Percentiles rank a stretch among this genome's conserved stretches.
phyloP scores from a whole-genome alignment of 2,113 vertebrate species.

The Phalacrocorax aristotelis region DNA sequence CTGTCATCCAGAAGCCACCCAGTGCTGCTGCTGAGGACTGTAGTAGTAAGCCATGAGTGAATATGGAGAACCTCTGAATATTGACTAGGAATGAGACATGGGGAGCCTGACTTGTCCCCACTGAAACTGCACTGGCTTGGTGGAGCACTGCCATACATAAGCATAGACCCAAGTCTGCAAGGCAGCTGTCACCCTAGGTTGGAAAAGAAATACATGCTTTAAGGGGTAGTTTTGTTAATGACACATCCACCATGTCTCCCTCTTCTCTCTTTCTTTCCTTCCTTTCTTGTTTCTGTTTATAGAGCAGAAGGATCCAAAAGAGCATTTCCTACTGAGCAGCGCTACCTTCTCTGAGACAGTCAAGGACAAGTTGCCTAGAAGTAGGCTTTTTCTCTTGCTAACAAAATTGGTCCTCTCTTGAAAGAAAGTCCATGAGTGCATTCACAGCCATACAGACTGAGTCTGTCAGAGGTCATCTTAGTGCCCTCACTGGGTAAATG shows the following conservation, averaged over 20 bases:
- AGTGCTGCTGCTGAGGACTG: background rate
- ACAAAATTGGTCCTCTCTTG: background rate
- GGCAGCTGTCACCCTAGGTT: background rate
- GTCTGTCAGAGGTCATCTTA: background rate
- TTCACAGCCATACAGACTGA: background rate
- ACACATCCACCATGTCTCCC: background rate
- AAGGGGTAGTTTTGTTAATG: background rate
- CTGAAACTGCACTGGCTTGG: background rate
- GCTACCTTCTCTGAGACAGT: background rate
- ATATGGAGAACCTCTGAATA: background rate
- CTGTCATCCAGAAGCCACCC: background rate
- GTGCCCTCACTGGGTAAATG: background rate
- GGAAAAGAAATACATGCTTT: background rate
- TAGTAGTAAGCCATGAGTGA: background rate
- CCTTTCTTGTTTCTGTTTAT: conserved; percentile 36
- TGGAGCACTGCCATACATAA: background rate
- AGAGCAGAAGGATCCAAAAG: conserved; percentile 18
- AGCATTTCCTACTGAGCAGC: background rate
- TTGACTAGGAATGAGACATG: background rate
- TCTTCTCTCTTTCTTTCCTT: background rate
- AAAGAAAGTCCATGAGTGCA: background rate
- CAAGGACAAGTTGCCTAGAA: background rate
- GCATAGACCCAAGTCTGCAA: background rate
- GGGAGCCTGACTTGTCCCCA: background rate
- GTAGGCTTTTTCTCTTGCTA: background rate